Percentiles rank a stretch among this genome's conserved stretches.
These are phyloP conservation scores for Stenurella melanura DNA, from an alignment of 2,888 invertebrate genomes.

Conservation along the genomic window DNA sequence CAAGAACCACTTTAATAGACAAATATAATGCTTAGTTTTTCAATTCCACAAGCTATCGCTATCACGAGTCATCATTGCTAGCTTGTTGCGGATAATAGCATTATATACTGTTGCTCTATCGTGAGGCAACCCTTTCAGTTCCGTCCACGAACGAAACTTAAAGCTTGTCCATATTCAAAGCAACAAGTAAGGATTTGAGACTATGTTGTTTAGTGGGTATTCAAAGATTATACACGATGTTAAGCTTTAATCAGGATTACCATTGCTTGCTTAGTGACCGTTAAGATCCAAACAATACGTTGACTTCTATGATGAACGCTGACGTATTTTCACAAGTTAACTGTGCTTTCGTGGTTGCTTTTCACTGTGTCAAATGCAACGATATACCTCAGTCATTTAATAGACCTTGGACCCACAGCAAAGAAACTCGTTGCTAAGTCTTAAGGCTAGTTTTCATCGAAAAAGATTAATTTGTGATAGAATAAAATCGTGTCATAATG, in stretches of 20 bases:
- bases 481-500: too few species aligned
- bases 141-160: conserved; percentile 24
- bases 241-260: conserved; percentile 26
- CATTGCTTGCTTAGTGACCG: conserved; percentile 14
- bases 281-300: not conserved
- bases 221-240: conserved; percentile 24
- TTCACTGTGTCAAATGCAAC: too few species aligned
- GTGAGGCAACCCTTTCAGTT: conserved; percentile 16
- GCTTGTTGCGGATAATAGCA: conserved; percentile 27
- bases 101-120: conserved; percentile 30
- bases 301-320: not conserved
- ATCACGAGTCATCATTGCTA: conserved; percentile 12
- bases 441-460: too few species aligned
- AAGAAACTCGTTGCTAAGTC: too few species aligned
- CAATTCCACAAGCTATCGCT: not conserved
- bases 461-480: too few species aligned
- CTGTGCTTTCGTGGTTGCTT: too few species aligned
- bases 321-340: too few species aligned
- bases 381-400: too few species aligned
- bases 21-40: too few species aligned
- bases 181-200: conserved; percentile 34
- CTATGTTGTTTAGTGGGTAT: conserved; percentile 27
- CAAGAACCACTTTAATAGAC: too few species aligned
- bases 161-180: conserved; percentile 26
- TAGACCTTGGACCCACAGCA: too few species aligned